Evolutionary conservation across 2,797 vertebrate species (phyloP).

Genomic region (Pangasius sanitwongsei): DNA sequence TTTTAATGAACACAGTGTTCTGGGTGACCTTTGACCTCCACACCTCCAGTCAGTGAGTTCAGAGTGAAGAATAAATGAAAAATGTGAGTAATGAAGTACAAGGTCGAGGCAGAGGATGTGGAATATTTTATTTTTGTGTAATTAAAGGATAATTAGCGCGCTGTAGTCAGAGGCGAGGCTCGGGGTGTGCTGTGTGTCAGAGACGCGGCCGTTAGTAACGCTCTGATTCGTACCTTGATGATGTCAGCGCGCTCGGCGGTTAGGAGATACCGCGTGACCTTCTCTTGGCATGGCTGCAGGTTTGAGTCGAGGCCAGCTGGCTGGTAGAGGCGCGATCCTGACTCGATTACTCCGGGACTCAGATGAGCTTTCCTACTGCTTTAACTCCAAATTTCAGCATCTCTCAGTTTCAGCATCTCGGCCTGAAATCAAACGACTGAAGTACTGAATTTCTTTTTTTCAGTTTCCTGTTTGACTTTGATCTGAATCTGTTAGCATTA

Average conservation of each 20-base stretch:
- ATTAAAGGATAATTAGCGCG: not conserved
- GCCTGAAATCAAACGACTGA: not conserved
- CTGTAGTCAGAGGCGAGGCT: not conserved
- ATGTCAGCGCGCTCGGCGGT: constrained; percentile 41
- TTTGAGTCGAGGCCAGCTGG: constrained; percentile 53
- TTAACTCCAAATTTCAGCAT: constrained; percentile 32
- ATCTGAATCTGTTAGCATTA: not conserved
- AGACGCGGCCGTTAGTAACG: not conserved
- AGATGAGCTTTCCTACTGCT: constrained; percentile 44
- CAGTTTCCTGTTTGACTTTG: not conserved
- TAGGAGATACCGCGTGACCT: constrained; percentile 39
- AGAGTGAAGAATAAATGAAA: constrained; percentile 1
- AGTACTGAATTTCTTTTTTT: not conserved
- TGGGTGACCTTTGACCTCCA: constrained; percentile 11
- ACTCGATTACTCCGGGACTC: constrained; percentile 32
- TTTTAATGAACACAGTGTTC: constrained; percentile 6
- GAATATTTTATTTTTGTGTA: constrained; percentile 9
- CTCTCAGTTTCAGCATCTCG: not conserved
- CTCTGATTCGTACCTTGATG: constrained; percentile 29
- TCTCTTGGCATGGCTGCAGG: constrained; percentile 46
- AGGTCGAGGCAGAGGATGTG: constrained; percentile 6
- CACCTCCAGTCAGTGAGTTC: not conserved
- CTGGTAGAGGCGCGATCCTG: constrained; percentile 29
- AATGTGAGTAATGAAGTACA: not conserved
- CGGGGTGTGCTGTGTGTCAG: not conserved